These are phyloP conservation scores for Conomelus anceps DNA, from an alignment of 2,888 invertebrate species.

Conservation along the genomic window DNA sequence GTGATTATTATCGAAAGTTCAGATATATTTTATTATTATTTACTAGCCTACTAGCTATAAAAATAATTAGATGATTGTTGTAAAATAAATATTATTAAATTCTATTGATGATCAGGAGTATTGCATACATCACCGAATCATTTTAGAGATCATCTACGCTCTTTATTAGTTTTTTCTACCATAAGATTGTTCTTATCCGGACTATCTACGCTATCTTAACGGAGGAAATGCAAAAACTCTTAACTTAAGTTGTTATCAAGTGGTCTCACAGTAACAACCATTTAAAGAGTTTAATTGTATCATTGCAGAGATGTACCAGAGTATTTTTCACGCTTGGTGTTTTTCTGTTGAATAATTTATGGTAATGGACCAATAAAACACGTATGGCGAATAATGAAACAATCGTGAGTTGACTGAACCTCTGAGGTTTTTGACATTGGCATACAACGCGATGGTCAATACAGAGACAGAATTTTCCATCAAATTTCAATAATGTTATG, in stretches of 20 bases:
- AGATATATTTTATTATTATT: too few species aligned
- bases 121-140: too few species aligned
- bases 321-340: background rate
- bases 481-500: background rate
- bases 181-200: too few species aligned
- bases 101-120: too few species aligned
- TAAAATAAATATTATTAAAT: too few species aligned
- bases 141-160: too few species aligned
- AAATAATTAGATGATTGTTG: too few species aligned
- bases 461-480: background rate
- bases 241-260: background rate
- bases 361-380: background rate
- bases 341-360: background rate
- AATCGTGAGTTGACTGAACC: background rate
- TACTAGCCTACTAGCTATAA: too few species aligned
- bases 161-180: too few species aligned
- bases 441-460: background rate
- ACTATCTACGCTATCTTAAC: background rate
- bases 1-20: too few species aligned
- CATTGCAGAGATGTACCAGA: background rate
- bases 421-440: background rate
- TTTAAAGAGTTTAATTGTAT: background rate
- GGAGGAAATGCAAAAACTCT: background rate
- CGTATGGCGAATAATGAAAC: background rate
- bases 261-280: background rate